A percentile compares a stretch with the other conserved stretches of the same genome.
phyloP scores from a whole-genome alignment of 2,113 vertebrate species.

The Atractosteus spatula region DNA sequence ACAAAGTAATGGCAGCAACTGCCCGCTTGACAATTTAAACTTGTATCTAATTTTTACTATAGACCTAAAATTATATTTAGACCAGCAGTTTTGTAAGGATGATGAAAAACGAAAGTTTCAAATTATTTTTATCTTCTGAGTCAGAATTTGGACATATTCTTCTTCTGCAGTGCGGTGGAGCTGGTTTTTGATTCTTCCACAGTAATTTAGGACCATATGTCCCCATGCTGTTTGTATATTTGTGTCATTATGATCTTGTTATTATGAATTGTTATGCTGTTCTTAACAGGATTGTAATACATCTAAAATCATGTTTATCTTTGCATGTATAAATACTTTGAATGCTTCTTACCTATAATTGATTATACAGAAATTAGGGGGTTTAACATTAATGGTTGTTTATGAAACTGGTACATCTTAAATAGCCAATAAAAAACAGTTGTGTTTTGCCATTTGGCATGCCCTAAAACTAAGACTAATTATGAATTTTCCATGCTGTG shows the following conservation, averaged over 20 bases:
- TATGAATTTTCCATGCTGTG: constrained; percentile 23
- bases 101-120: constrained; percentile 29
- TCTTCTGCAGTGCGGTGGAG: no score
- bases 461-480: constrained; percentile 26
- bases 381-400: constrained; percentile 29
- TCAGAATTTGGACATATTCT: no score
- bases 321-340: constrained; percentile 45
- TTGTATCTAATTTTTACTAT: constrained; percentile 26
- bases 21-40: neutral
- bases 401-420: constrained; percentile 21
- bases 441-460: constrained; percentile 12
- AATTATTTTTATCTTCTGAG: constrained; percentile 19
- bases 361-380: constrained; percentile 40
- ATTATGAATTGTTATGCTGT: no score
- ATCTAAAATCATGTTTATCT: constrained; percentile 44
- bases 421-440: neutral
- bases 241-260: no score
- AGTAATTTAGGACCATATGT: no score
- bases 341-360: constrained; percentile 48
- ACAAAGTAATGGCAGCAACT: neutral
- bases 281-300: no score
- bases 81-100: constrained; percentile 39
- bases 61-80: constrained; percentile 34
- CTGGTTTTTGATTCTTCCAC: no score
- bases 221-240: no score